phyloP scores from a whole-genome alignment of 1,140 invertebrate species.

The Pectinophora gossypiella region DNA sequence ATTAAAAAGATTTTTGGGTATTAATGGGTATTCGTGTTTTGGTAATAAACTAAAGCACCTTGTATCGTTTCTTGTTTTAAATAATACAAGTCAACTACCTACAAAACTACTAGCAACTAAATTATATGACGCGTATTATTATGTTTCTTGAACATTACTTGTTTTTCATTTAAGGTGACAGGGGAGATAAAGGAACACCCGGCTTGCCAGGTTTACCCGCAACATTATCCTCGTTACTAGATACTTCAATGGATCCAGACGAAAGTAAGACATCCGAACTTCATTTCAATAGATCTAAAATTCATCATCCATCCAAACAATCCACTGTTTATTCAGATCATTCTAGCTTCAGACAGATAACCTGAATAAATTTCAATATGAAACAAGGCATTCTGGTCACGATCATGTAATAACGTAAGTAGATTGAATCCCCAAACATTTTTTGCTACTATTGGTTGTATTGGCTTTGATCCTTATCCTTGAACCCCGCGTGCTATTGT shows the following conservation, averaged over 20 bases:
- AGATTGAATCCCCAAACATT: constrained; percentile 46
- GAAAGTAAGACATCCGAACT: constrained; percentile 37
- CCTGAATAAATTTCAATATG: constrained; percentile 40
- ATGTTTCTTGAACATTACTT: no score
- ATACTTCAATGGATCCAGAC: constrained; percentile 28
- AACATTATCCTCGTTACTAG: constrained; percentile 39
- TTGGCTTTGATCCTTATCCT: constrained; percentile 41
- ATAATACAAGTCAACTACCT: no score
- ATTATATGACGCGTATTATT: no score
- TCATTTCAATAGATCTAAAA: not conserved
- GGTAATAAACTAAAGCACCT: no score
- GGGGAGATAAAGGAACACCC: constrained; percentile 38
- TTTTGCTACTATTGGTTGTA: constrained; percentile 37
- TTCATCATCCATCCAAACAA: not conserved
- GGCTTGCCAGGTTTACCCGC: constrained; percentile 41
- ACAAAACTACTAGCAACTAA: no score
- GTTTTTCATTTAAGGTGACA: constrained; percentile 26
- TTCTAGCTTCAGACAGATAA: constrained; percentile 15
- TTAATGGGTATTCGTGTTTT: no score
- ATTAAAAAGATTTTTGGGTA: no score
- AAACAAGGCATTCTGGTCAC: constrained; percentile 33
- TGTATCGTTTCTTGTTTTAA: not conserved
- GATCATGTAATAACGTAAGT: constrained; percentile 43
- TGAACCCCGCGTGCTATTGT: constrained; percentile 13
- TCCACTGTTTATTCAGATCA: not conserved